Base-by-base conservation (phyloP, 2,113 vertebrate genomes). In the Melanerpes aurifrons region DNA sequence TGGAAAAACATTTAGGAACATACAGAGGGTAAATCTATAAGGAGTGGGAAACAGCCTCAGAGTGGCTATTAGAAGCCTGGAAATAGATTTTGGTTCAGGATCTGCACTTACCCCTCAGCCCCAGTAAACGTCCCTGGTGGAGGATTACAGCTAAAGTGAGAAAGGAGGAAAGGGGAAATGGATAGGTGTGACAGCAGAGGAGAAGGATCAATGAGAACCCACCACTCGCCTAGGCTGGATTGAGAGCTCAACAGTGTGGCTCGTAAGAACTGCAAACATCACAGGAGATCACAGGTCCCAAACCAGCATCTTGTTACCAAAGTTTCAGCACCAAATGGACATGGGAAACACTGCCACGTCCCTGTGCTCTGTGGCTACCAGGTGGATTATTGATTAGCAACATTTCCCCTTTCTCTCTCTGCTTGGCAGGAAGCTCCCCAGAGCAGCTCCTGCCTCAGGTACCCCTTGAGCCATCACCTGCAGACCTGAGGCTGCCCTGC, bases 81-180 rank as follows among this genome's bases (percentile, higher is more conserved):
- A 96, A 93, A 95, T 56, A 97, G 94, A 92, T 95, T 95, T 96
- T 89, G 75, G 96, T 96, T 97, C 89, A 95, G 97, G 94, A 96
- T 97, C 97, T 96, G 97, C 97, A 98, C 98, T 98, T 98, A 98
- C 98, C 98, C 98, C 98, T 97, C 96, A 98, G 98, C 98, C 98
- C 98, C 97, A 98, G 98, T 98, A 98, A 98, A 96, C 98, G 98
- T 98, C 98, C 98, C 98, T 98, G 98, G 98, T 98, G 98, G 97
- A 98, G 98, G 97, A 98, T 98, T 98, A 98, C 96, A 82, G 98
- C 98, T 98, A 97, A 86, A 98, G 98, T 98, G 97, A 98, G 97
- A 98, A 90, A 98, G 98, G 98, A 98, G 98, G 98, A 98, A 97
- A 97, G 97, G 98, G 98, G 97, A 97, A 97, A 98, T 97, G 97